A percentile compares a stretch with the other conserved stretches of the same genome.
Conservation (phyloP, 2,797 vertebrate species). For the Tokudaia muenninki region DNA sequence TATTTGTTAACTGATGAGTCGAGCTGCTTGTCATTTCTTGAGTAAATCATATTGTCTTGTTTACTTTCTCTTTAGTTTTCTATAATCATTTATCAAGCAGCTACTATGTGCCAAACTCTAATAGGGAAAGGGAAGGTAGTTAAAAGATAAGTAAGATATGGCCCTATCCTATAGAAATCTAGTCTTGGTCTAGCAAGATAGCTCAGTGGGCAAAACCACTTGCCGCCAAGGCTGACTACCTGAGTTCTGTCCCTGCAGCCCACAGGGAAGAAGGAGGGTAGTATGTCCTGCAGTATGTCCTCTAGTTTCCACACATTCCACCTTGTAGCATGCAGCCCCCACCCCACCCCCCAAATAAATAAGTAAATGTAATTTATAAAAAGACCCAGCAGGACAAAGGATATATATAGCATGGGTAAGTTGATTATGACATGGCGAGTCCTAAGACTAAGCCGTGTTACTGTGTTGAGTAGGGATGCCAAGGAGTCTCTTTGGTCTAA, state of each 20-base stretch:
- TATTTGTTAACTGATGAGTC: not conserved
- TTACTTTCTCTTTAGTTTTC: conserved; percentile 39
- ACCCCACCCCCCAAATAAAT: not conserved
- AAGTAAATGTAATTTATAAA: not conserved
- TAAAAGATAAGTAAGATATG: not conserved
- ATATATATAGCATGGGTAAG: not conserved
- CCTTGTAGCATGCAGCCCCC: not conserved
- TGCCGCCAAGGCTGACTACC: not conserved
- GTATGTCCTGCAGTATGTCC: not conserved
- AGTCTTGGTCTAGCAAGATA: not conserved
- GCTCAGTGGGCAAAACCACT: not conserved
- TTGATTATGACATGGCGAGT: not conserved
- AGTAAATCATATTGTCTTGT: not conserved
- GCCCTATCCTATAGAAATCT: not conserved
- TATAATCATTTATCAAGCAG: conserved; percentile 43
- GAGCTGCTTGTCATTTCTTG: not conserved
- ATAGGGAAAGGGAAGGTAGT: not conserved
- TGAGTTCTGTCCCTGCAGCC: not conserved
- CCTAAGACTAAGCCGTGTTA: not conserved
- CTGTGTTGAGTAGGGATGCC: not conserved
- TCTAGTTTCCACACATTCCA: not conserved
- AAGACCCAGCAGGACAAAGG: not conserved
- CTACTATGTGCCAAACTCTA: not conserved
- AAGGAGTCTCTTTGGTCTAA: not conserved
- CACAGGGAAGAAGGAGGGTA: not conserved